Conservation (phyloP, 2,888 invertebrate species). For the Nyleta sp. region DNA sequence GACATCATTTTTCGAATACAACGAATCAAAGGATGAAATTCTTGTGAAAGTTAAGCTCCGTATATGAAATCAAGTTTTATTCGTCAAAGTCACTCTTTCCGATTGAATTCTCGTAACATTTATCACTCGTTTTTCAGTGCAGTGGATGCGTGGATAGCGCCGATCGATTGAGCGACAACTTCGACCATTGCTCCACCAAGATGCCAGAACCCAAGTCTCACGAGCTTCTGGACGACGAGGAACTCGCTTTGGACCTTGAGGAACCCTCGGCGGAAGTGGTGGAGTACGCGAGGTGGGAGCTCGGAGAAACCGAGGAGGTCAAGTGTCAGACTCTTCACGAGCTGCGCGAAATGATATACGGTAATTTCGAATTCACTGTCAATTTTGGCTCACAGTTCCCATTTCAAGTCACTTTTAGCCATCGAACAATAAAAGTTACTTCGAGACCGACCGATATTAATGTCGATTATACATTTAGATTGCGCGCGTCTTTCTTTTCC, state of each 20-base stretch:
- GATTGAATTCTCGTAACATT: slow-evolving; percentile 20
- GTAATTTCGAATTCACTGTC: slow-evolving; percentile 81
- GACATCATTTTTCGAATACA: too few relatives aligned
- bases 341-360: slow-evolving; percentile 89
- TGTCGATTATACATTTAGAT: slow-evolving; percentile 37
- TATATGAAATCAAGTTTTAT: too few relatives aligned
- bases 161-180: slow-evolving; percentile 52
- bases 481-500: slow-evolving; percentile 6
- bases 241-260: slow-evolving; percentile 86
- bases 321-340: slow-evolving; percentile 88
- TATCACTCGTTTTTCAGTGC: slow-evolving; percentile 45
- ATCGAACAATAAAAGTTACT: slow-evolving; percentile 37
- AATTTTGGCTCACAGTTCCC: slow-evolving; percentile 37
- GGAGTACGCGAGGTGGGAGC: slow-evolving; percentile 87
- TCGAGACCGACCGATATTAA: slow-evolving; percentile 14
- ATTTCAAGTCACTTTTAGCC: slow-evolving; percentile 29
- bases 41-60: too few relatives aligned
- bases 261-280: slow-evolving; percentile 87
- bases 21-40: too few relatives aligned
- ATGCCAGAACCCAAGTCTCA: slow-evolving; percentile 67
- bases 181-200: slow-evolving; percentile 46
- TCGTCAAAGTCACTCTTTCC: neutral
- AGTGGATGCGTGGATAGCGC: slow-evolving; percentile 58
- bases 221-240: slow-evolving; percentile 65
- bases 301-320: slow-evolving; percentile 89